Base-by-base conservation (phyloP, 2,888 invertebrate genomes). In the Ptychoptera albimana region DNA sequence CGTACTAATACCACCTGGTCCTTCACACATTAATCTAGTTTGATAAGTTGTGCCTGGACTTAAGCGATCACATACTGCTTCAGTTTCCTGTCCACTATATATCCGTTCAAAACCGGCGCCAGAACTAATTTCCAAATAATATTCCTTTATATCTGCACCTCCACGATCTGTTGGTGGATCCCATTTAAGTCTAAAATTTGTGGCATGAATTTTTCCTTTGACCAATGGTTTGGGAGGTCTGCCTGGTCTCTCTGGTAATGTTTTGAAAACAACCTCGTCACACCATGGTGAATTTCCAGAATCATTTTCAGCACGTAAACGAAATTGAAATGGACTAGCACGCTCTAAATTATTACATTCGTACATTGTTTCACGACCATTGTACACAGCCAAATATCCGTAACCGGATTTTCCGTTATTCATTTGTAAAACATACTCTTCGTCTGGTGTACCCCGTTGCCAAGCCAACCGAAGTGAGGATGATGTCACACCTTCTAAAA, bases 221-320 rank as follows among this genome's bases (percentile, higher is more conserved):
- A 84, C 73, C 49, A 72, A 63, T 3, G 86, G 88, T 52, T 83
- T 78, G 8, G 79, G 73, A 16, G 91, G 91, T 43, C 81, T 71
- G 1, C 74, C 73, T 3, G 91, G 92, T 47, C 77, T 68, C 57
- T 85, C 88, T 5, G 91, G 82, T 45, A 75, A 66, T 9, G 93
- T 93, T 50, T 74, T 73, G 62, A 80, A 88, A 45, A 71, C 64
- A 14, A 88, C 81, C 57, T 83, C 79, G 43, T 79, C 75, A 32
- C 86, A 87, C 86, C 86, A 88, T 12, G 77, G 75, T 7, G 88
- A 86, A 51, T 73, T 71, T 2, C 91, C 91, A 54, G 87, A 86
- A 51, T 82, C 81, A 58, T 88, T 91, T 58, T 79, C 79, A 52
- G 85, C 81, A 50, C 79, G 74, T 54, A 89, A 68, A 60, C 87